Evolutionary conservation across 2,888 invertebrate genomes (phyloP).

Genomic region (Julus scandinavius): DNA sequence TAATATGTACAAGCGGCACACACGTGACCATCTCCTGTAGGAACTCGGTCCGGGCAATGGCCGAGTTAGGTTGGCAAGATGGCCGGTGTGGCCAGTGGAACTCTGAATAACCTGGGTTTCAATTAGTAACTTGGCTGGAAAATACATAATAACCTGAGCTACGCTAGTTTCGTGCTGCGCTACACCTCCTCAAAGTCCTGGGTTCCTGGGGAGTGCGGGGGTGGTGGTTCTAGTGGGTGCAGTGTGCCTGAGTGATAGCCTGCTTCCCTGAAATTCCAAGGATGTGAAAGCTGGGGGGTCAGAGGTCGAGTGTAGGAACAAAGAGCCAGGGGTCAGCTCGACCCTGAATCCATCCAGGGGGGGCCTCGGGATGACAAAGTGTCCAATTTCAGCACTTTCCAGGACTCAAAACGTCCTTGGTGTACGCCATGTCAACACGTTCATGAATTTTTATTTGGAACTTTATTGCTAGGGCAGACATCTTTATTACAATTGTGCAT

Average conservation of each 20-base stretch:
- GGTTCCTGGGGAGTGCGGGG: neutral
- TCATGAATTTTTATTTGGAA: no score
- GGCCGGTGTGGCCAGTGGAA: neutral
- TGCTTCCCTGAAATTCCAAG: neutral
- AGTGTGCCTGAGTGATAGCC: slow-evolving; percentile 24
- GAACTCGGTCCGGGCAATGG: neutral
- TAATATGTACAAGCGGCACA: neutral
- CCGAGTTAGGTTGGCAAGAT: slow-evolving; percentile 15
- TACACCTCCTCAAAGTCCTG: neutral
- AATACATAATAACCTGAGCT: slow-evolving; percentile 39
- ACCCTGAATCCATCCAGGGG: neutral
- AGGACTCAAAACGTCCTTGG: neutral
- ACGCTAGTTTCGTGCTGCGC: slow-evolving; percentile 33
- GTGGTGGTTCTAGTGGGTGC: neutral
- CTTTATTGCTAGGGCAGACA: no score
- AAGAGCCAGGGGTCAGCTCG: neutral
- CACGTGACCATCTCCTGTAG: neutral
- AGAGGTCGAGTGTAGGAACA: slow-evolving; percentile 10
- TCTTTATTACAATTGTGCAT: no score
- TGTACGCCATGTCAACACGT: no score
- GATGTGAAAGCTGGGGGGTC: neutral
- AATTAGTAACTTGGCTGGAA: slow-evolving; percentile 25
- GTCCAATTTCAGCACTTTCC: neutral
- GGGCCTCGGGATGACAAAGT: neutral
- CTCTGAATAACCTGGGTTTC: slow-evolving; percentile 24